Evolutionary conservation across 2,888 invertebrate species (phyloP).

Genomic region (Bombylius discolor): DNA sequence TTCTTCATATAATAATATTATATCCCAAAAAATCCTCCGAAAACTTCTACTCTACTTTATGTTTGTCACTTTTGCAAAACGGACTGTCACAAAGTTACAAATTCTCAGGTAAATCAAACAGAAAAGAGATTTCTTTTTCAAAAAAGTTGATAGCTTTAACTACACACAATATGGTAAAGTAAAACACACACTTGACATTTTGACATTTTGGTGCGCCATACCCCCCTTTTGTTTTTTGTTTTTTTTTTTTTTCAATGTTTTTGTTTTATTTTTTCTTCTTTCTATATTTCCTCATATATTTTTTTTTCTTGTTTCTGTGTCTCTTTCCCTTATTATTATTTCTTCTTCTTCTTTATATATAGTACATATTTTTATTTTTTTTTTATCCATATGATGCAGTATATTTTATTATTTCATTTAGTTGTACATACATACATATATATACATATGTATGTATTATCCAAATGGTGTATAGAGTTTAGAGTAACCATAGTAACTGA

Average conservation of each 20-base stretch:
- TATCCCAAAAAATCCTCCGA: not conserved
- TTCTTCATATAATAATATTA: not conserved
- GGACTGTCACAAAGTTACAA: not conserved
- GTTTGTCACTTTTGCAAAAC: slow-evolving; percentile 2
- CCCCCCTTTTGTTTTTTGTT: not conserved
- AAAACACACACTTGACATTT: not conserved
- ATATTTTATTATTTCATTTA: no score
- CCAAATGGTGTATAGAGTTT: no score
- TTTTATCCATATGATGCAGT: no score
- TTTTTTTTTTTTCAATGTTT: no score
- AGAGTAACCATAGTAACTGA: not conserved
- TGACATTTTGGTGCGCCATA: not conserved
- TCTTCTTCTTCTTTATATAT: not conserved
- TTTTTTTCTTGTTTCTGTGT: no score
- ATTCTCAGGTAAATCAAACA: slow-evolving; percentile 5
- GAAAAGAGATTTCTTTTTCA: no score
- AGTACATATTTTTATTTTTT: no score
- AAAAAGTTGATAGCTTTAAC: no score
- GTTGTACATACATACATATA: no score
- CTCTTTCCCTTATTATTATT: not conserved
- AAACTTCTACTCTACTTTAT: not conserved
- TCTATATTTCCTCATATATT: not conserved
- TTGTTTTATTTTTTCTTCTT: not conserved
- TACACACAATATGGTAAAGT: not conserved
- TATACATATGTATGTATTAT: no score